Conservation (phyloP, 2,113 vertebrate genomes). For the Macaca nemestrina region DNA sequence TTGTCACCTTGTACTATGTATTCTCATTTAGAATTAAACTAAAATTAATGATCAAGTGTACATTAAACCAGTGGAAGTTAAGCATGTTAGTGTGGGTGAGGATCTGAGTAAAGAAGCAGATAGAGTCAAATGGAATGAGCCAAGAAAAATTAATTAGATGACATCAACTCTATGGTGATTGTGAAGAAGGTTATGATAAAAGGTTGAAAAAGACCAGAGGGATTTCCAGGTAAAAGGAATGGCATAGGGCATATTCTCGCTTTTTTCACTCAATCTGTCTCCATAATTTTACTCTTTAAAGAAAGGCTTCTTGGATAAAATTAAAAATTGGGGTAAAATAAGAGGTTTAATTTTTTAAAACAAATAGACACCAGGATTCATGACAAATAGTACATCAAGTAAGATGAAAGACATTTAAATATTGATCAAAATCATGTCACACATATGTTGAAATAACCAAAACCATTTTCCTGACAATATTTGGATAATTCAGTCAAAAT, state of each 20-base stretch:
- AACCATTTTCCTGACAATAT: background rate
- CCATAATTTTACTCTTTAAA: background rate
- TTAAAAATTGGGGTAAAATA: background rate
- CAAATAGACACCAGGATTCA: background rate
- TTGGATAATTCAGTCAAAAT: background rate
- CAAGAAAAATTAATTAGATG: background rate
- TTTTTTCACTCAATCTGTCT: background rate
- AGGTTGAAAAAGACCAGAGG: rapidly evolving
- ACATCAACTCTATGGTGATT: rapidly evolving
- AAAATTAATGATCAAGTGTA: background rate
- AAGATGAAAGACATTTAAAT: background rate
- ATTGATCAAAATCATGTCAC: background rate
- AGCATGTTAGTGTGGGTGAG: background rate
- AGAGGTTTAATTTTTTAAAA: background rate
- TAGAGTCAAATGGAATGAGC: background rate
- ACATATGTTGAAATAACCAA: background rate
- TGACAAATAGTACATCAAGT: background rate
- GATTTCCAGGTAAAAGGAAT: rapidly evolving
- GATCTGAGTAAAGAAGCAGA: background rate
- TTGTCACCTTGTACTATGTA: background rate
- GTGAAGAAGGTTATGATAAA: background rate
- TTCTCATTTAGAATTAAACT: background rate
- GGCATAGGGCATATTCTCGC: rapidly evolving
- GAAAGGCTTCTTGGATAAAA: background rate
- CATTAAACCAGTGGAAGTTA: background rate